Evolutionary conservation across 2,797 vertebrate species (phyloP), one percentile per base, ranked within the genome.

Genomic region (Halcyon badia): DNA sequence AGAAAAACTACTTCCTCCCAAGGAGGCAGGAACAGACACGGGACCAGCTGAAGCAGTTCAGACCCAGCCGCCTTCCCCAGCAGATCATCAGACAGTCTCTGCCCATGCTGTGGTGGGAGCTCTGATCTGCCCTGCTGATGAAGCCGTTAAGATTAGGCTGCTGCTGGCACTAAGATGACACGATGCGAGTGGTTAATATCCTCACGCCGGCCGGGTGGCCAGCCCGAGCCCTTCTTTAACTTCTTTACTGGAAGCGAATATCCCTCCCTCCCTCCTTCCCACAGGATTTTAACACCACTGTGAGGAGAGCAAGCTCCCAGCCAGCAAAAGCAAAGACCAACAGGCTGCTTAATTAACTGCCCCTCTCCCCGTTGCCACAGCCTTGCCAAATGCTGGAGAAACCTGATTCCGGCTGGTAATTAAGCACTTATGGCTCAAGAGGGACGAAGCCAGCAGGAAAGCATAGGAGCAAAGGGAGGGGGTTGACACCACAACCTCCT

Each of bases 131-230:
- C 31, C 5, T 14, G 57, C 73, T 21, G 66, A 88, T 89, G 71
- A 95, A 95, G 83, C 56, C 11, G 30, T 87, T 79, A 85, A 85
- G 84, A 65, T 95, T 8, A 92, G 79, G 76, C 73, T 73, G 44
- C 87, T 65, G 83, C 51, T 90, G 51, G 81, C 66, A 87, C 72
- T 69, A 14, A 57, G 70, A 62, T 31, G 85, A 93, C 17, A 5
- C 22, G 69, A 91, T 73, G 46, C 0, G 4, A 89, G 77, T 18
- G 75, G 71, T 94, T 56, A 92, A 94, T 35, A 84, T 1, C 11
- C 81, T 85, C 85, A 51, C 41, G 18, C 49, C 82, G 83, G 83
- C 84, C 82, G 94, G 80, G 96, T 91, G 95, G 96, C 58, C 94
- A 68, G 48, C 41, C 87, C 14, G 21, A 88, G 68, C 41, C 21